Percentiles rank a stretch among this genome's conserved stretches.
Conservation (phyloP, 2,888 invertebrate genomes). For the Chaitophorus viminalis region DNA sequence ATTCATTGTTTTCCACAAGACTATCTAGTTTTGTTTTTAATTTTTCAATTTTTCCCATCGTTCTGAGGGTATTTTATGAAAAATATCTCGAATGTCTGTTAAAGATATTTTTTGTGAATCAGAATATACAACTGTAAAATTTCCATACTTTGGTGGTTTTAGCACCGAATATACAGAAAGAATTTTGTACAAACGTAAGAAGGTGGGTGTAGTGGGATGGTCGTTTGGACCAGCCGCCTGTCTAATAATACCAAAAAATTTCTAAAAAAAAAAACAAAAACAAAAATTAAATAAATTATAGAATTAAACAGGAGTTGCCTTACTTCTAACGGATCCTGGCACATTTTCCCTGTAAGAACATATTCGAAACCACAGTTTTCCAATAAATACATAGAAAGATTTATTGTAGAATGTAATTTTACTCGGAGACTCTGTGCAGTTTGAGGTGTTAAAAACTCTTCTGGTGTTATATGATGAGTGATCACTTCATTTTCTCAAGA, state of each 20-base stretch:
- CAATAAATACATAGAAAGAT: not conserved
- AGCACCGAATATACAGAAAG: not conserved
- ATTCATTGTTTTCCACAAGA: not conserved
- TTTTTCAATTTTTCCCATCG: not conserved
- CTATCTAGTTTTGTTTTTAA: not conserved
- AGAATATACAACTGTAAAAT: not conserved
- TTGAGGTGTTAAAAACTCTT: constrained; percentile 7
- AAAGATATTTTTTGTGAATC: not conserved
- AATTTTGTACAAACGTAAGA: constrained; percentile 3
- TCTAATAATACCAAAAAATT: not conserved
- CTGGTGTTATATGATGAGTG: not conserved
- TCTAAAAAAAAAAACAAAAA: not conserved
- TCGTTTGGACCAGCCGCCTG: not conserved
- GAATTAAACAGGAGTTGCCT: not conserved
- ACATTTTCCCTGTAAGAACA: not conserved
- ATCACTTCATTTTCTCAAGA: not conserved
- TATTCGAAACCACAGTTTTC: not conserved
- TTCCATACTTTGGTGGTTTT: not conserved
- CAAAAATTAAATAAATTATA: not conserved
- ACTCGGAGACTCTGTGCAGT: not conserved
- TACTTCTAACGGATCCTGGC: not conserved
- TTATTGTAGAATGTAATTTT: not conserved
- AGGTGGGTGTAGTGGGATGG: too few species aligned
- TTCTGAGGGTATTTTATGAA: not conserved
- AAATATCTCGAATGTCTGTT: not conserved